phyloP scores from a whole-genome alignment of 2,113 vertebrate species.

The Numida meleagris region DNA sequence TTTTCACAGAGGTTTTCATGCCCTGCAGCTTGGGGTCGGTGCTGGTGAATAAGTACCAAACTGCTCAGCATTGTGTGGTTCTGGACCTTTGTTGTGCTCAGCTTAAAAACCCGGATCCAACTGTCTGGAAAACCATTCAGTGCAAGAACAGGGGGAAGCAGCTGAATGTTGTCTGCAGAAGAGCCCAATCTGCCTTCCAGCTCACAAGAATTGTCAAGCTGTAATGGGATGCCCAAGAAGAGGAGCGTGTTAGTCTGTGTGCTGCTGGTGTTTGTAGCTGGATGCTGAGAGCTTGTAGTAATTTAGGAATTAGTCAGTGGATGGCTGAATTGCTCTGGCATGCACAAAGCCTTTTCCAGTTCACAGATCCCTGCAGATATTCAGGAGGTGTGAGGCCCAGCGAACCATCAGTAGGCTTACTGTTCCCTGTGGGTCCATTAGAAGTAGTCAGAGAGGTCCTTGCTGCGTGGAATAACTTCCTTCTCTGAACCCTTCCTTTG shows the following conservation, averaged over 20 bases:
- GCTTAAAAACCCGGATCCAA: neutral
- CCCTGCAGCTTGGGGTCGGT: neutral
- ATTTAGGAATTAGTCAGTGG: neutral
- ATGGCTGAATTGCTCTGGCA: neutral
- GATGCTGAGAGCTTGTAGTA: neutral
- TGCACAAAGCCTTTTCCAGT: neutral
- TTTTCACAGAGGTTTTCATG: slow-evolving; percentile 1
- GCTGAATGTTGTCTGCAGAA: neutral
- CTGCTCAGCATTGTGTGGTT: neutral
- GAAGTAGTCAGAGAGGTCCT: neutral
- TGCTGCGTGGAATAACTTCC: neutral
- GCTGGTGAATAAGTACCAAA: slow-evolving; percentile 16
- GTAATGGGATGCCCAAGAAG: neutral
- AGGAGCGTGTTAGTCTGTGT: rapidly evolving
- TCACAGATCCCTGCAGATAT: neutral
- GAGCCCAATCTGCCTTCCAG: neutral
- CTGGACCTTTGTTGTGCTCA: neutral
- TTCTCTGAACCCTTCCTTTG: neutral
- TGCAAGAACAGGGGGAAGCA: neutral
- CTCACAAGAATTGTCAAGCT: neutral
- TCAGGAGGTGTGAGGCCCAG: neutral
- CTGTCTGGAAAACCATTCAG: neutral
- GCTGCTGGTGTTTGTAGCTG: neutral
- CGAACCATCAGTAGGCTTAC: neutral
- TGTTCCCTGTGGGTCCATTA: neutral